Evolutionary conservation across 2,888 invertebrate species (phyloP), one percentile per base, ranked within the genome.

Genomic region (Tortricodes alternella): DNA sequence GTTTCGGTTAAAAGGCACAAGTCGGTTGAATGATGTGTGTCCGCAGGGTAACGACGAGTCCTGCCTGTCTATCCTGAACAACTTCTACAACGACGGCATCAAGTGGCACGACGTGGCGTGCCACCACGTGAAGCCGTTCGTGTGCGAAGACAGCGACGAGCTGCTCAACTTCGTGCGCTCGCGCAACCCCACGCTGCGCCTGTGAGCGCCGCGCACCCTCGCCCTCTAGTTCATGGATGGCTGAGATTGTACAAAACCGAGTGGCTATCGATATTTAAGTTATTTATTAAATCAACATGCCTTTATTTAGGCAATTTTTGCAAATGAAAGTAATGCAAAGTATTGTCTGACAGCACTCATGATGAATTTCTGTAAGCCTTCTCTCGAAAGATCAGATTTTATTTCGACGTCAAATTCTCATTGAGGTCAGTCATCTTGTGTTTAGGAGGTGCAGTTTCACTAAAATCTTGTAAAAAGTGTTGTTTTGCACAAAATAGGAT

Each of bases 61-160:
- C 35, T 97, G 97, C 78, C 81, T 97, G 73, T 95, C 97, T 53
- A 96, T 97, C 68, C 89, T 97, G 76, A 97, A 97, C 91, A 97
- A 97, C 85, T 97, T 97, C 92, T 97, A 97, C 92, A 96, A 95
- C 77, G 96, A 96, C 76, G 96, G 96, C 61, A 91, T 96, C 75
- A 95, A 95, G 83, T 96, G 96, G 96, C 96, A 96, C 90, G 96
- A 96, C 78, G 96, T 96, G 27, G 96, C 96, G 65, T 96, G 96
- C 78, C 96, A 96, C 80, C 96, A 96, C 83, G 92, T 95, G 65
- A 96, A 96, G 86, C 96, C 96, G 19, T 96, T 96, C 91, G 96
- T 97, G 21, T 97, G 97, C 81, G 97, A 97, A 84, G 97, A 97
- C 91, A 96, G 96, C 80, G 97, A 97, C 73, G 96, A 96, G 81